These are phyloP conservation scores for Lutjanus argentimaculatus DNA, from an alignment of 2,797 vertebrate genomes.

Conservation along the genomic window DNA sequence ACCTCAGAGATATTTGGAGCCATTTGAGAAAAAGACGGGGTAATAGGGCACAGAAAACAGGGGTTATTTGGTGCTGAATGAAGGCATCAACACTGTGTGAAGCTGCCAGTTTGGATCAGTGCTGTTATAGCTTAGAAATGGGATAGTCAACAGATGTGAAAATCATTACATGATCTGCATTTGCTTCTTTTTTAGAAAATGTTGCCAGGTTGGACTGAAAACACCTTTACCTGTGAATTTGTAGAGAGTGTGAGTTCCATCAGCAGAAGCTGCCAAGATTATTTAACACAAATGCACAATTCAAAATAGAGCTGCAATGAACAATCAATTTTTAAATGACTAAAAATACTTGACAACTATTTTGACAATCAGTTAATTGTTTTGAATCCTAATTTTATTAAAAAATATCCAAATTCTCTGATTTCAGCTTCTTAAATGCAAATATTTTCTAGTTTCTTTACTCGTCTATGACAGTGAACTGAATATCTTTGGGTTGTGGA, in stretches of 20 bases:
- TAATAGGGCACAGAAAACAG: not conserved
- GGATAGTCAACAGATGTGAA: not conserved
- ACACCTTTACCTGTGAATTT: not conserved
- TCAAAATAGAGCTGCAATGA: too few relatives aligned
- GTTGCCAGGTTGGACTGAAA: not conserved
- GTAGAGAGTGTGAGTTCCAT: not conserved
- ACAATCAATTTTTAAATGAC: too few relatives aligned
- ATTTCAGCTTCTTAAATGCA: too few relatives aligned
- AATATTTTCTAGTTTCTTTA: too few relatives aligned
- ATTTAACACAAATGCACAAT: not conserved
- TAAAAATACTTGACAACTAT: too few relatives aligned
- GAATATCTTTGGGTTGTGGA: too few relatives aligned
- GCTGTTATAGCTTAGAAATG: not conserved
- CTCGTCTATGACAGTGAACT: too few relatives aligned
- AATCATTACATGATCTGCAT: not conserved
- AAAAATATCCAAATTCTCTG: too few relatives aligned
- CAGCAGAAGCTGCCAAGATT: not conserved
- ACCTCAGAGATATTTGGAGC: slow-evolving; percentile 28
- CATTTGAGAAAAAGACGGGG: not conserved
- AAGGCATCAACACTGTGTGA: not conserved
- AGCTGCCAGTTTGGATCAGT: not conserved
- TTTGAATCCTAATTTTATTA: too few relatives aligned
- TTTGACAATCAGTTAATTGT: too few relatives aligned
- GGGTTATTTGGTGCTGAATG: not conserved
- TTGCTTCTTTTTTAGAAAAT: not conserved